A percentile compares a stretch with the other conserved stretches of the same genome.
Evolutionary conservation across 2,797 vertebrate genomes (phyloP).

Genomic region (Oophaga sylvatica): DNA sequence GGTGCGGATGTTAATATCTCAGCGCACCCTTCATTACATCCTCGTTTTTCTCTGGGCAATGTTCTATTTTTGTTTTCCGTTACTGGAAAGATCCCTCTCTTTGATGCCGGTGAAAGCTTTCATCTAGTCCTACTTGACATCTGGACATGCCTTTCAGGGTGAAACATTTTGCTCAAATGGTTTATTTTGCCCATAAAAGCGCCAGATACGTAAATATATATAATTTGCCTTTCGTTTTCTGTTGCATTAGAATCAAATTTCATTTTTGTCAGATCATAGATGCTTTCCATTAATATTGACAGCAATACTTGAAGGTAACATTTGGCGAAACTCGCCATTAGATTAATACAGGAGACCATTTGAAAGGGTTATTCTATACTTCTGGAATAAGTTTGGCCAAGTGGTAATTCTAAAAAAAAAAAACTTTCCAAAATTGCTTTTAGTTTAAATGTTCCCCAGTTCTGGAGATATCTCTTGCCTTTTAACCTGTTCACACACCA

Average conservation of each 20-base stretch:
- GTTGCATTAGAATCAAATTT: not conserved
- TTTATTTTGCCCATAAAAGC: conserved; percentile 15
- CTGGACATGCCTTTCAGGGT: conserved; percentile 9
- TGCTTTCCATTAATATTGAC: not conserved
- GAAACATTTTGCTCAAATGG: conserved; percentile 8
- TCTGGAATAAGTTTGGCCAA: not conserved
- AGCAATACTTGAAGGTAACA: not conserved
- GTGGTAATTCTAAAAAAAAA: not conserved
- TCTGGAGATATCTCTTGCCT: no score
- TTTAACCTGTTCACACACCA: no score
- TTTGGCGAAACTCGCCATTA: not conserved
- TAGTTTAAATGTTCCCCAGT: no score
- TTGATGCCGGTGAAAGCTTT: conserved; percentile 21
- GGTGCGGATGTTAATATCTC: not conserved
- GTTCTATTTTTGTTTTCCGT: conserved; percentile 31
- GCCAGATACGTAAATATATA: not conserved
- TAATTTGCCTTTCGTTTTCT: not conserved
- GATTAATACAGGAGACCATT: not conserved
- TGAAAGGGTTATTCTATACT: not conserved
- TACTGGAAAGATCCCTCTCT: conserved; percentile 4
- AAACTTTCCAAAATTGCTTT: not conserved
- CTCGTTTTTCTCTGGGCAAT: not conserved
- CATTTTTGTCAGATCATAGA: not conserved
- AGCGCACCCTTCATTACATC: not conserved
- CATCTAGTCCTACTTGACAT: conserved; percentile 7